Base-by-base conservation (phyloP, 2,797 vertebrate genomes). In the Pteropus rufus region DNA sequence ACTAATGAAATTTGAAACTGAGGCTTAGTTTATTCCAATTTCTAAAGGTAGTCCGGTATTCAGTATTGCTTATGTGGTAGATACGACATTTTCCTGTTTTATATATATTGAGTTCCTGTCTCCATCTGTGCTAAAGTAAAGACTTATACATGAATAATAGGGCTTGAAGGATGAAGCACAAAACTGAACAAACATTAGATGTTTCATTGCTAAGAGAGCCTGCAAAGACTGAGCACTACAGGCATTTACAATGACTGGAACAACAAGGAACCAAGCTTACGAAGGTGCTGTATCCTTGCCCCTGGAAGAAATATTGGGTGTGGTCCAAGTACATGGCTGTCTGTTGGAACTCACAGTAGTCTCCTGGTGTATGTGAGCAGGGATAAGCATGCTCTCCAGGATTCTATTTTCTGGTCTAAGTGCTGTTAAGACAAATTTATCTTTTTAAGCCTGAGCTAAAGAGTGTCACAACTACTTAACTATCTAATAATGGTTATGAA, bases 221-320 rank as follows among this genome's bases (percentile, higher is more conserved):
- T 83, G 31, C 39, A 21, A 2, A 58, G 3, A 8, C 11, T 12
- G 41, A 19, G n/a, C 24, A 1, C 36, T 19, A 0, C 0, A 54
- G 49, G 24, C 2, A 2, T 84, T 79, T 69, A 5, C 34, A 29
- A 76, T 34, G 16, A 8, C 21, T 26, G 18, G 14, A n/a, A 8
- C 19, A 23, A 12, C 10, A 18, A 15, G 21, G 26, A 52, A 7
- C 10, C 3, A 41, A 12, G 9, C 3, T 10, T 24, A 16, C 1
- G 2, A 10, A 7, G 41, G 46, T 56, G 16, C 39, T 70, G 1
- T 34, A 3, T 8, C 65, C 36, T 46, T 67, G 26, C 79, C n/a
- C 15, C 39, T 89, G 31, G 10, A 56, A 91, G 72, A 76, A 54
- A 29, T 56, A 31, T 2, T 44, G 10, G 39, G 10, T 6, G 24